Conservation (phyloP, 2,888 invertebrate genomes). For the Omphaloscelis lunosa region DNA sequence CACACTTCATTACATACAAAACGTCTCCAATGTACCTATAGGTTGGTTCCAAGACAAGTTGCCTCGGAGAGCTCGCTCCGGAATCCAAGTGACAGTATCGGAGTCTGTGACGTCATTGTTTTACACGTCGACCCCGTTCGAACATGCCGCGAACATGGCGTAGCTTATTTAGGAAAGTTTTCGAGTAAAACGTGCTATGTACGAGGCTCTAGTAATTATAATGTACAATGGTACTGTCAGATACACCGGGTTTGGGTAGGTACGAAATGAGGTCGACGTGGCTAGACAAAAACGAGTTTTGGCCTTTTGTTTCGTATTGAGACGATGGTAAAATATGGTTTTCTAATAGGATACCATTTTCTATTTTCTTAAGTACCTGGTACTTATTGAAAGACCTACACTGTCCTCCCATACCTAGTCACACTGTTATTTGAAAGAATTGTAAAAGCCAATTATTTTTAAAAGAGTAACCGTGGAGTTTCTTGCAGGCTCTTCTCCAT, state of each 20-base stretch:
- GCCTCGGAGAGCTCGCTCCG: slow-evolving; percentile 75
- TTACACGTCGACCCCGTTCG: slow-evolving; percentile 74
- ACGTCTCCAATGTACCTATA: slow-evolving; percentile 27
- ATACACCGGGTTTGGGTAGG: slow-evolving; percentile 20
- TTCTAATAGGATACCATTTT: too few relatives aligned
- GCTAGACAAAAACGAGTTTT: slow-evolving; percentile 21
- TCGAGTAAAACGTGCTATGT: slow-evolving; percentile 43
- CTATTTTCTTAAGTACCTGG: too few relatives aligned
- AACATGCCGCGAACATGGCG: slow-evolving; percentile 57
- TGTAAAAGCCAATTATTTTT: too few relatives aligned
- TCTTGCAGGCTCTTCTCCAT: too few relatives aligned
- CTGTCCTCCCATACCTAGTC: too few relatives aligned
- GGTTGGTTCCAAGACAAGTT: slow-evolving; percentile 67
- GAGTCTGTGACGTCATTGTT: slow-evolving; percentile 78
- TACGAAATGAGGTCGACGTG: slow-evolving; percentile 39
- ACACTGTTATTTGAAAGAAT: too few relatives aligned
- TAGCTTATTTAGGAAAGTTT: slow-evolving; percentile 70
- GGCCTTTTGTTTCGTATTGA: not conserved
- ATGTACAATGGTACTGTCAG: slow-evolving; percentile 54
- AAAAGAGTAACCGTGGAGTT: too few relatives aligned
- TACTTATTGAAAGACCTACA: too few relatives aligned
- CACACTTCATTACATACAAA: slow-evolving; percentile 30
- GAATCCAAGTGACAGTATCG: slow-evolving; percentile 82
- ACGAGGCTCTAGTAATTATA: slow-evolving; percentile 52
- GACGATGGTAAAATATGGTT: not conserved